phyloP scores from a whole-genome alignment of 2,888 invertebrate genomes.

The Nebria brevicollis region DNA sequence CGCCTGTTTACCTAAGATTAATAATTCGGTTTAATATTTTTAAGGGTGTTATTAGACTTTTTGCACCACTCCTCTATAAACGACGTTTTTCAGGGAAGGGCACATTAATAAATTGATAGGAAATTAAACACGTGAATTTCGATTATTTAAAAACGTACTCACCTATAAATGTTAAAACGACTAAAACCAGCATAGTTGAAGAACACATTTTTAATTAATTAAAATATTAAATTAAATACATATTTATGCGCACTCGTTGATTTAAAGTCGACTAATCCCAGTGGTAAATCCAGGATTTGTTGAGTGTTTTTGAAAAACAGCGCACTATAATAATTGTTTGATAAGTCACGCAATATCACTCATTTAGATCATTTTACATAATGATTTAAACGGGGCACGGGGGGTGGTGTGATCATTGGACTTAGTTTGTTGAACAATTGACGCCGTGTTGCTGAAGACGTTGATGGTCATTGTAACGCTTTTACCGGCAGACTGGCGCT shows the following conservation, averaged over 20 bases:
- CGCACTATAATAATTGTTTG: too few species aligned
- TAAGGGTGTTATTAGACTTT: background rate
- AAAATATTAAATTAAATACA: background rate
- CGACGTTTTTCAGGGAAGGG: conserved; percentile 13
- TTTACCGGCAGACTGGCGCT: background rate
- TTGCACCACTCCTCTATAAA: background rate
- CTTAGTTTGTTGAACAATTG: background rate
- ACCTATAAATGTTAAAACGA: background rate
- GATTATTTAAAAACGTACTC: background rate
- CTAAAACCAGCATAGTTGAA: background rate
- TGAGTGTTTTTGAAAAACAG: too few species aligned
- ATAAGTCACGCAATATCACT: too few species aligned
- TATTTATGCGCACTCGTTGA: background rate
- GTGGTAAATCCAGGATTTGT: too few species aligned
- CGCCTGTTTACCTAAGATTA: too few species aligned
- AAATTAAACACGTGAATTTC: background rate
- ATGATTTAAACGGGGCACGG: background rate
- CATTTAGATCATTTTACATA: background rate
- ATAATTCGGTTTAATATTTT: background rate
- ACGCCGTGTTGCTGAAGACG: background rate
- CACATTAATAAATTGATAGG: background rate
- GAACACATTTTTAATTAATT: background rate
- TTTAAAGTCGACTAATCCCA: background rate
- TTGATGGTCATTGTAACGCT: background rate
- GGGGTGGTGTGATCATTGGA: background rate